phyloP scores from a whole-genome alignment of 2,113 vertebrate species.

The Nicator chloris region DNA sequence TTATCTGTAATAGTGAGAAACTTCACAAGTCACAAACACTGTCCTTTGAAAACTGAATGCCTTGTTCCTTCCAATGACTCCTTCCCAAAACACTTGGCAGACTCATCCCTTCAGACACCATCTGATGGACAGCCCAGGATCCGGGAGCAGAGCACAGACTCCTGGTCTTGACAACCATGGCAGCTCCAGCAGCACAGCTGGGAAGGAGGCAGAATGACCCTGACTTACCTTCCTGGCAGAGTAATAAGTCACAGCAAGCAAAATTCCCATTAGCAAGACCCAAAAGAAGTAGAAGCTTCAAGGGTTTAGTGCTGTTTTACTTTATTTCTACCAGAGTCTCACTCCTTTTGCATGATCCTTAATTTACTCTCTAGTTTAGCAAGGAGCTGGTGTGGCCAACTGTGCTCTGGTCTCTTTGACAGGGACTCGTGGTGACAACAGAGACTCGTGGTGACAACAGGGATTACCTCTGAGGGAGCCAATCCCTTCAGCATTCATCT shows the following conservation, averaged over 20 bases:
- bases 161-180: not conserved
- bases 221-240: not conserved
- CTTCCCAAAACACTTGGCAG: not conserved
- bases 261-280: not conserved
- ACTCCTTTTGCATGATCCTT: not conserved
- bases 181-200: not conserved
- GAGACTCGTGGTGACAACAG: not conserved
- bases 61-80: not conserved
- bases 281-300: not conserved
- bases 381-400: not conserved
- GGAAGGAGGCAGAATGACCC: not conserved
- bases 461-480: not conserved
- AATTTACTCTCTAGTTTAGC: not conserved
- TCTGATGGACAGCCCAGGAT: not conserved
- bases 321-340: not conserved
- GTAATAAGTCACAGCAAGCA: not conserved
- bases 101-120: fast-evolving
- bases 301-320: not conserved
- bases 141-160: not conserved
- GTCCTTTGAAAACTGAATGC: not conserved
- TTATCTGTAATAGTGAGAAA: not conserved
- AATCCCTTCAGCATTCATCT: not conserved
- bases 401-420: not conserved
- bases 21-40: not conserved
- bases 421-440: not conserved